A percentile compares a stretch with the other conserved stretches of the same genome.
phyloP scores from a whole-genome alignment of 2,888 invertebrate species.

The Cantharis flavilabris region DNA sequence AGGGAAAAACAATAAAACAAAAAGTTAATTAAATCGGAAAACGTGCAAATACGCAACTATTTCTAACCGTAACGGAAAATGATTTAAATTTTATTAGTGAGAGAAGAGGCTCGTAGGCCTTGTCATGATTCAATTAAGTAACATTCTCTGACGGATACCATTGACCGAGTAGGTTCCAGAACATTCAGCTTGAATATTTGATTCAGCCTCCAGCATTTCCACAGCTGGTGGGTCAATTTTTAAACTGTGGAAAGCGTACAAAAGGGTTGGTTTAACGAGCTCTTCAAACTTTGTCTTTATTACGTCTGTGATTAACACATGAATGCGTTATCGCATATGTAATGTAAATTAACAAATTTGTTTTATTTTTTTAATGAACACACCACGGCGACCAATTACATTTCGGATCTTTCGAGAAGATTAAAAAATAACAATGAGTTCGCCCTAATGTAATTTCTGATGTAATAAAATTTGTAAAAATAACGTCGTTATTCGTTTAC shows the following conservation, averaged over 20 bases:
- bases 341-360: slow-evolving; percentile 31
- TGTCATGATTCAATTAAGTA: slow-evolving; percentile 48
- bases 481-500: background rate
- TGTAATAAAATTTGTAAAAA: background rate
- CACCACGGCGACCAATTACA: background rate
- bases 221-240: slow-evolving; percentile 31
- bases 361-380: background rate
- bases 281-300: slow-evolving; percentile 38
- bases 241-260: slow-evolving; percentile 20
- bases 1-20: background rate
- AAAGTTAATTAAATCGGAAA: slow-evolving; percentile 1
- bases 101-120: slow-evolving; percentile 31
- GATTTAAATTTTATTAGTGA: slow-evolving; percentile 39
- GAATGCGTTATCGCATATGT: slow-evolving; percentile 39
- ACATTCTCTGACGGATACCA: slow-evolving; percentile 41
- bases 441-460: background rate
- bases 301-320: slow-evolving; percentile 40
- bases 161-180: slow-evolving; percentile 29
- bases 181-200: slow-evolving; percentile 34
- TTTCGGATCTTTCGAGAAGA: background rate
- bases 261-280: slow-evolving; percentile 39
- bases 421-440: background rate
- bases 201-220: slow-evolving; percentile 29
- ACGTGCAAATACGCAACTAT: background rate
- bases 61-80: slow-evolving; percentile 20